Conservation (phyloP, 2,888 invertebrate genomes). For the Noctua pronuba region DNA sequence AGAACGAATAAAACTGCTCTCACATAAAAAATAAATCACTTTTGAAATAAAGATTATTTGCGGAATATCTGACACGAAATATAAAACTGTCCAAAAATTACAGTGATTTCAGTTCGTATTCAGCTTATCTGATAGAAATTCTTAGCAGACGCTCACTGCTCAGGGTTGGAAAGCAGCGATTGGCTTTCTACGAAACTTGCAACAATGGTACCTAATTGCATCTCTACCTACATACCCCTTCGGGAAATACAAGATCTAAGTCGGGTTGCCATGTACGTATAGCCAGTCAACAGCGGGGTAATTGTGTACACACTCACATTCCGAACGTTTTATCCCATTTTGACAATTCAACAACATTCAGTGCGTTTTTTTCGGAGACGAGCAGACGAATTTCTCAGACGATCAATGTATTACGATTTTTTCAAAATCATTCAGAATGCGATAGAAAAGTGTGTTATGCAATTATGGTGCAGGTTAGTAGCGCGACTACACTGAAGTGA, state of each 20-base stretch:
- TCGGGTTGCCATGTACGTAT: neutral
- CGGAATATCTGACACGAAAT: neutral
- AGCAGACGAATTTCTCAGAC: too few relatives aligned
- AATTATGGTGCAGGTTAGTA: neutral
- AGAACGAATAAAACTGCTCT: neutral
- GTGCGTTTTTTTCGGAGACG: neutral
- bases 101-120: neutral
- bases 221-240: neutral
- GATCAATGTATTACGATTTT: neutral
- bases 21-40: neutral
- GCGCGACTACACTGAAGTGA: neutral
- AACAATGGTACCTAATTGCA: slow-evolving; percentile 15
- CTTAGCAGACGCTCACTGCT: neutral
- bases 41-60: neutral
- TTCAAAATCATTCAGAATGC: neutral
- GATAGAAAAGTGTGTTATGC: neutral
- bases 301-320: neutral
- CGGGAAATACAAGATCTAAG: slow-evolving; percentile 18
- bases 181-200: slow-evolving; percentile 7
- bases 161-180: neutral
- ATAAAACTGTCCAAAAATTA: neutral
- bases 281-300: neutral
- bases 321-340: neutral
- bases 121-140: neutral
- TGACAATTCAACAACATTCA: neutral